Conservation (phyloP, 1,140 invertebrate genomes). For the Ridgeia piscesae region DNA sequence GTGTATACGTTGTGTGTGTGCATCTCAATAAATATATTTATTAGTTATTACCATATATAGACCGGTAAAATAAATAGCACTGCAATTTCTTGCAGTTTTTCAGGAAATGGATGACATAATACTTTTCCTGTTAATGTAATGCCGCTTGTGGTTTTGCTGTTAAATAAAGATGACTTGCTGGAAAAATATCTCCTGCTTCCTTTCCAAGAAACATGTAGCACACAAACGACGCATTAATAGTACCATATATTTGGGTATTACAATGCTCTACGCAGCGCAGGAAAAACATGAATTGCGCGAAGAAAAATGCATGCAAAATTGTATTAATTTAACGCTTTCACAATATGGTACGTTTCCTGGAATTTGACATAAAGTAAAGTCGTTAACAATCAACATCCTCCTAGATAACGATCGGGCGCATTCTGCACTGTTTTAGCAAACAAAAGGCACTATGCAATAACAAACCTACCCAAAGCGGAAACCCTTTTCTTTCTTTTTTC, state of each 20-base stretch:
- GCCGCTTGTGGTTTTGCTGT: neutral
- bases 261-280: neutral
- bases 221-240: neutral
- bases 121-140: neutral
- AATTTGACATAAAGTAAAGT: neutral
- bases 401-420: neutral
- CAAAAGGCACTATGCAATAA: neutral
- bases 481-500: neutral
- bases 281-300: no score
- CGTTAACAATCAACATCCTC: neutral
- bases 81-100: no score
- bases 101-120: neutral
- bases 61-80: no score
- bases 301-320: no score
- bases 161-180: neutral
- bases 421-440: neutral
- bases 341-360: neutral
- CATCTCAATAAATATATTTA: no score
- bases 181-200: neutral
- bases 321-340: neutral
- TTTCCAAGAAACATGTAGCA: neutral
- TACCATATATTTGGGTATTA: neutral
- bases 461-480: neutral
- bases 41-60: no score
- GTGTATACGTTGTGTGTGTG: no score